Conservation (phyloP, 2,888 invertebrate species). For the Eretmocerus hayati region DNA sequence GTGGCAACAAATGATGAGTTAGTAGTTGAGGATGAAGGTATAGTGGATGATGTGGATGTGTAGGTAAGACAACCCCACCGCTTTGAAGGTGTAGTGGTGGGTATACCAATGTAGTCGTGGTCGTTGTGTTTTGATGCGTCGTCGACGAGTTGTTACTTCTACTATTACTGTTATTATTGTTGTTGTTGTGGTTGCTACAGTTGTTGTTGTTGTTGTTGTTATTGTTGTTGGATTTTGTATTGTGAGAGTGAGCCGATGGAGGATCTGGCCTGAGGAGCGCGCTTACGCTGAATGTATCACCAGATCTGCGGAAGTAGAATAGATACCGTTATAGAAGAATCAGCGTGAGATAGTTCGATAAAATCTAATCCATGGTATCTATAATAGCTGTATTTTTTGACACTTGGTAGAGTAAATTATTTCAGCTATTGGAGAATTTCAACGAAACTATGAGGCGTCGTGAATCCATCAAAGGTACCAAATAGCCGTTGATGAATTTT, state of each 20-base stretch:
- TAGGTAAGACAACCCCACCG: slow-evolving; percentile 34
- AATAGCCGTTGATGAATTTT: no score
- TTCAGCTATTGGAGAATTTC: no score
- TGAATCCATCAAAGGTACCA: no score
- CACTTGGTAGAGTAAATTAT: no score
- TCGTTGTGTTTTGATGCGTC: slow-evolving; percentile 46
- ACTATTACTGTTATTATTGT: slow-evolving; percentile 1
- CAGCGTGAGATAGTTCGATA: no score
- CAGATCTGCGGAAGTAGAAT: slow-evolving; percentile 60
- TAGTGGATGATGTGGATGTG: slow-evolving; percentile 55
- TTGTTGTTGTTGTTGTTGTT: slow-evolving; percentile 46
- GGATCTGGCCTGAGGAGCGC: slow-evolving; percentile 75
- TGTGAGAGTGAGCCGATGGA: slow-evolving; percentile 54
- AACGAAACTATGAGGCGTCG: no score
- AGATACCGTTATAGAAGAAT: no score
- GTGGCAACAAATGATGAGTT: slow-evolving; percentile 46
- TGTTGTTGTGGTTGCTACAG: no score
- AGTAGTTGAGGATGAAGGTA: slow-evolving; percentile 46
- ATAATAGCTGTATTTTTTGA: no score
- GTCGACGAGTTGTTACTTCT: slow-evolving; percentile 50
- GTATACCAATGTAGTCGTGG: slow-evolving; percentile 44
- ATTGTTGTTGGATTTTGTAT: slow-evolving; percentile 46
- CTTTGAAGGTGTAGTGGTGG: slow-evolving; percentile 45
- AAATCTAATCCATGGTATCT: no score
- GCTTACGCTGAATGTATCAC: slow-evolving; percentile 75